phyloP scores from a whole-genome alignment of 2,113 vertebrate genomes.

The Pseudopodoces humilis region DNA sequence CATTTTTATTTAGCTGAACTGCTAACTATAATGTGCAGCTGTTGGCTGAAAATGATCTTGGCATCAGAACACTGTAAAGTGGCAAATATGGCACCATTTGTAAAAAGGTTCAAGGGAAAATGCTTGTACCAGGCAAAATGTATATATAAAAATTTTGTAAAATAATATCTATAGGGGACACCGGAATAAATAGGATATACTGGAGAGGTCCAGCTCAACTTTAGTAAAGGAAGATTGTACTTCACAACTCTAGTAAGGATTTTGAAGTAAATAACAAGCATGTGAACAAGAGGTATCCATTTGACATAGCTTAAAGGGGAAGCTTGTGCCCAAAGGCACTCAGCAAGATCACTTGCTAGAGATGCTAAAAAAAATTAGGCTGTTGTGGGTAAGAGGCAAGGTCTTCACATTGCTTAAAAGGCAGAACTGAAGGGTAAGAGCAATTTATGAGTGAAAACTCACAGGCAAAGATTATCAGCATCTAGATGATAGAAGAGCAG shows the following conservation, averaged over 20 bases:
- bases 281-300: background rate
- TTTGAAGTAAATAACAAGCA: background rate
- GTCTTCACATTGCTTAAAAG: background rate
- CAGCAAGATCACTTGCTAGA: background rate
- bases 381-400: background rate
- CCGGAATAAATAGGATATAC: background rate
- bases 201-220: background rate
- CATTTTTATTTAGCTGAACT: background rate
- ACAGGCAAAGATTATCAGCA: background rate
- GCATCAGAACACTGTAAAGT: conserved; percentile 9
- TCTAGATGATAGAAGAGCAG: background rate
- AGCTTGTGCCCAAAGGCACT: background rate
- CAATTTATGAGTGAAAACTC: background rate
- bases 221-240: background rate
- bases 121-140: background rate
- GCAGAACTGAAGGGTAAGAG: background rate
- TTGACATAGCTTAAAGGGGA: background rate
- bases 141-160: no score
- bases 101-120: background rate
- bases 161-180: background rate
- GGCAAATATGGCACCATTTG: background rate
- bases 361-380: background rate
- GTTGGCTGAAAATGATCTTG: conserved; percentile 14
- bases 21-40: background rate
- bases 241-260: background rate